phyloP scores from a whole-genome alignment of 2,888 invertebrate species.

The Heliconius charithonia region DNA sequence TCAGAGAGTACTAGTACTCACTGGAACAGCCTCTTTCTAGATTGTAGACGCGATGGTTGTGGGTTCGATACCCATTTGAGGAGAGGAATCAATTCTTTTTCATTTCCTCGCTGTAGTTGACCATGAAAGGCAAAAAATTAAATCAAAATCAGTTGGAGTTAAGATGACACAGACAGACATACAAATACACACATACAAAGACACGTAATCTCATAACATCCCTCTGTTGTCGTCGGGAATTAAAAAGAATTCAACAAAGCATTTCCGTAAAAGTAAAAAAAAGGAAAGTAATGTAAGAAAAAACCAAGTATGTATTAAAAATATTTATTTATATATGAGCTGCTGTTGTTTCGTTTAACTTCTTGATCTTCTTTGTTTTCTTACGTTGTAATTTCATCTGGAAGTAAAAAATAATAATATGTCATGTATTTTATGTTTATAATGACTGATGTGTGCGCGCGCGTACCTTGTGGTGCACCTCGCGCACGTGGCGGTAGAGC shows the following conservation, averaged over 20 bases:
- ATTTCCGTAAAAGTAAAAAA: not conserved
- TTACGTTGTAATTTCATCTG: constrained; percentile 16
- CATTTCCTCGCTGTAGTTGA: too few species aligned
- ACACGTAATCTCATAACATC: too few species aligned
- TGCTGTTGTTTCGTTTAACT: not conserved
- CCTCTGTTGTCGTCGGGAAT: too few species aligned
- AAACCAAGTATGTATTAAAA: not conserved
- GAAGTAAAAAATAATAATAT: not conserved
- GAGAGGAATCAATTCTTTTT: too few species aligned
- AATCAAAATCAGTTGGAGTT: not conserved
- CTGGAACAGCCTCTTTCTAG: too few species aligned
- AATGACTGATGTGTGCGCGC: not conserved
- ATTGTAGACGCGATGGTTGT: not conserved
- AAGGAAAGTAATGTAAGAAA: not conserved
- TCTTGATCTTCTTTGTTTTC: constrained; percentile 6
- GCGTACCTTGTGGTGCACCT: constrained; percentile 72
- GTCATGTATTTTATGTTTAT: too few species aligned
- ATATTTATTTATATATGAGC: not conserved
- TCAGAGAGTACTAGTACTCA: too few species aligned
- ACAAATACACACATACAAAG: too few species aligned
- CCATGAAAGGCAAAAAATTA: too few species aligned
- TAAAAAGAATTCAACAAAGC: too few species aligned
- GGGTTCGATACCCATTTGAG: not conserved
- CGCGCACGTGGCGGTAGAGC: constrained; percentile 71
- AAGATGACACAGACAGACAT: too few species aligned